A percentile compares a stretch with the other conserved stretches of the same genome.
phyloP scores from a whole-genome alignment of 2,888 invertebrate genomes.

The Steinernema hermaphroditum region DNA sequence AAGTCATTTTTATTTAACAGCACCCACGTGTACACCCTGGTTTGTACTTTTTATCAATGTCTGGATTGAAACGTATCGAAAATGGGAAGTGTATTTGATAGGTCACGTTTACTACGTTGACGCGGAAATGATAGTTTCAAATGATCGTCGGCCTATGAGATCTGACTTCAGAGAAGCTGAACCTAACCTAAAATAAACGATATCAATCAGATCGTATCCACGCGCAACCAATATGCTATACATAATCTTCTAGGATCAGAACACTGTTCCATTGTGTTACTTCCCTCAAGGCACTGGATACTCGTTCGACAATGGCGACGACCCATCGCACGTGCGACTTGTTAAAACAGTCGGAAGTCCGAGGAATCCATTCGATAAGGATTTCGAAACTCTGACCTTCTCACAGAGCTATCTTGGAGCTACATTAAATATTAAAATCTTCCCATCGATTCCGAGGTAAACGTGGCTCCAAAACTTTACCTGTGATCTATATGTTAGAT shows the following conservation, averaged over 20 bases:
- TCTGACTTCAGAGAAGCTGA: too few relatives aligned
- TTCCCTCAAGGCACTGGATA: constrained; percentile 54
- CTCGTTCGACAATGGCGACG: constrained; percentile 18
- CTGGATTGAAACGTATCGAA: too few relatives aligned
- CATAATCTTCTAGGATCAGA: constrained; percentile 33
- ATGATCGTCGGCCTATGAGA: too few relatives aligned
- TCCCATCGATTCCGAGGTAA: constrained; percentile 1
- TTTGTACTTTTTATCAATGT: too few relatives aligned
- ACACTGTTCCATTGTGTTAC: constrained; percentile 52
- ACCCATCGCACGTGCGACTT: background rate
- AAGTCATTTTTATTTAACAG: too few relatives aligned
- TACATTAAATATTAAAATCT: constrained; percentile 47
- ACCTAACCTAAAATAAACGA: too few relatives aligned
- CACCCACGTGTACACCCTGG: too few relatives aligned
- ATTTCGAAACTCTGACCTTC: constrained; percentile 43
- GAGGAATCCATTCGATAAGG: constrained; percentile 53
- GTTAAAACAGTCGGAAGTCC: constrained; percentile 34
- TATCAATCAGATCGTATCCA: too few relatives aligned
- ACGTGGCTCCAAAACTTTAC: background rate
- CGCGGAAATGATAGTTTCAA: background rate
- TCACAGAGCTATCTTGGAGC: constrained; percentile 44
- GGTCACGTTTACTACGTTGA: background rate
- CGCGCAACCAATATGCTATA: background rate
- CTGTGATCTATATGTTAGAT: constrained; percentile 42
- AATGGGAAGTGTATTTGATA: too few relatives aligned